These are phyloP conservation scores for Trichosurus vulpecula DNA, from an alignment of 2,797 vertebrate species.

Conservation along the genomic window DNA sequence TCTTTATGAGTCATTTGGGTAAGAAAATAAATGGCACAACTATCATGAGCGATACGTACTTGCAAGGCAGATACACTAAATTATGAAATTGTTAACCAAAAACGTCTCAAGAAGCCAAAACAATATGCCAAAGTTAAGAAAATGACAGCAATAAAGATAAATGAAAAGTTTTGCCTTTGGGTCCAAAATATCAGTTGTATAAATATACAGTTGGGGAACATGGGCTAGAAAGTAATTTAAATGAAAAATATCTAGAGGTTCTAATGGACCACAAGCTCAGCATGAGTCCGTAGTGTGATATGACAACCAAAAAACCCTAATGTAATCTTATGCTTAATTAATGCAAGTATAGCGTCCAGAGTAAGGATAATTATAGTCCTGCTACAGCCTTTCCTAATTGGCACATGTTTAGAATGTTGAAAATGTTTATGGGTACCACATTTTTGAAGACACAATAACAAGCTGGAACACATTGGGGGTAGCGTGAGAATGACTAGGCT, in stretches of 20 bases:
- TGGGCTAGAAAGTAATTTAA: background rate
- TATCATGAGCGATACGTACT: background rate
- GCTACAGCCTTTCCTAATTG: background rate
- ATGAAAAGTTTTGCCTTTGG: background rate
- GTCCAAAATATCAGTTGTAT: background rate
- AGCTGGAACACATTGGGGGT: background rate
- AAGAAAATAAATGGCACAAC: background rate
- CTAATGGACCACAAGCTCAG: background rate
- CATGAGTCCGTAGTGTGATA: background rate
- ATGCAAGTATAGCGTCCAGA: background rate
- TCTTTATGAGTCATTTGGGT: background rate
- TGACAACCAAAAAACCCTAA: background rate
- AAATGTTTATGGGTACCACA: background rate
- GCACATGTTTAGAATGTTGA: background rate
- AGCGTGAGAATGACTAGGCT: background rate
- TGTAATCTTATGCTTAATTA: background rate
- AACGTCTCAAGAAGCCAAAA: background rate
- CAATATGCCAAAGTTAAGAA: background rate
- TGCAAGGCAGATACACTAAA: background rate
- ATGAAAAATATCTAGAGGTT: background rate
- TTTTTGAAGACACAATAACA: background rate
- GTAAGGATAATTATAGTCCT: background rate
- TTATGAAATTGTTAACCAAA: background rate
- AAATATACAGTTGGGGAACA: background rate
- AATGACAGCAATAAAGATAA: background rate